Base-by-base conservation (phyloP, 1,140 invertebrate genomes). In the Neotoxoptera formosana region DNA sequence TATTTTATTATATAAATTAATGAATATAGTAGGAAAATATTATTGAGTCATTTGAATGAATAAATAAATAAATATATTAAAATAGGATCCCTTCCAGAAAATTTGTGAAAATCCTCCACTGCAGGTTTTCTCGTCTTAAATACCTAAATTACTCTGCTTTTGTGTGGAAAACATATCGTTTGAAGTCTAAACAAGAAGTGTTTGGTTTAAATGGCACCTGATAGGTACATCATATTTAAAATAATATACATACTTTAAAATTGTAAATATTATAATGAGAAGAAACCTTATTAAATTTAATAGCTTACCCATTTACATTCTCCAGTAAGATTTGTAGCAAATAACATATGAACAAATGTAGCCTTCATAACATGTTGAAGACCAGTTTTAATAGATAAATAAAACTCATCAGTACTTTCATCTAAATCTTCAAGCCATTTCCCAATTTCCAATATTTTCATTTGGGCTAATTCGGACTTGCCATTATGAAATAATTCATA, bases 401-500 rank as follows among this genome's bases (percentile, higher is more conserved):
- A 93, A 93, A 93, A 93, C 11, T 84, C 91, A 84, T 93, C 91
- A 84, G n/a, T 36, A 56, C 91, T 25, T 41, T 41, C 56, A 93
- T 93, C 91, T 41, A 93, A 60, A 56, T 93, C 91, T 93, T 93
- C 91, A 53, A 93, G 91, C 91, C 91, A 93, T 86, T 84, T 93
- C 30, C 91, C 91, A 93, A 93, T 93, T 41, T 93, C 81, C 7
- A 84, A 86, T 83, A 93, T 84, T 53, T 93, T 93, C 45, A 93
- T 48, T 84, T 84, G 81, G 21, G 76, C 91, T 41, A 56, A 25
- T 53, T 93, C 48, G 3, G 67, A 0, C 2, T 93, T 11, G 7
- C 47, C 34, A 1, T 84, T 84, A 93, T 53, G 76, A 30, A 93
- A 93, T 23, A 93, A 21, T 93, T 93, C 91, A 93, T 93, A 93